phyloP scores from a whole-genome alignment of 2,113 vertebrate species.

The Brienomyrus brachyistius region DNA sequence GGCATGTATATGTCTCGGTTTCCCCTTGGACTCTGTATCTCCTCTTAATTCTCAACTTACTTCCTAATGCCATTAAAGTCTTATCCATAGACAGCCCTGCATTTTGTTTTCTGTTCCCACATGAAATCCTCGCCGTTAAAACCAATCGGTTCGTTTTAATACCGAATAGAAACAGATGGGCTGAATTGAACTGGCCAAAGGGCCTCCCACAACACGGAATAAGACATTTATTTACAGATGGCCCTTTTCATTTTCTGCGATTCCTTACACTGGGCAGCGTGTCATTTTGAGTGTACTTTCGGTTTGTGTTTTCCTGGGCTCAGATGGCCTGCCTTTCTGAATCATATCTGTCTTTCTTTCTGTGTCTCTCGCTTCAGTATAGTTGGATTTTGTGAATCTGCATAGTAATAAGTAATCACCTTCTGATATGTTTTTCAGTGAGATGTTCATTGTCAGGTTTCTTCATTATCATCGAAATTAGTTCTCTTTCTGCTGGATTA shows the following conservation, averaged over 20 bases:
- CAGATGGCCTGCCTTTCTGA: background rate
- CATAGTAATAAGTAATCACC: background rate
- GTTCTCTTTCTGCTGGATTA: background rate
- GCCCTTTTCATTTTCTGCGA: background rate
- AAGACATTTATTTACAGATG: background rate
- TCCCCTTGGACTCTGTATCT: background rate
- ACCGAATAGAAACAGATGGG: background rate
- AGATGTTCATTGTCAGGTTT: background rate
- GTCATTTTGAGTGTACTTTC: background rate
- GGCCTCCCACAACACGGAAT: background rate
- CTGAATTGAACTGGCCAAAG: background rate
- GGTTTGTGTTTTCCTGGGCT: background rate
- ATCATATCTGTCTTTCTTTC: background rate
- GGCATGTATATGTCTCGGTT: background rate
- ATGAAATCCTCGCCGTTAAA: background rate
- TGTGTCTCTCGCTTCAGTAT: background rate
- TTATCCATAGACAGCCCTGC: background rate
- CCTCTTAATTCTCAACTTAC: background rate
- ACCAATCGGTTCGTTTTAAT: background rate
- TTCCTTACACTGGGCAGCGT: background rate
- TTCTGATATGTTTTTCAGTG: background rate
- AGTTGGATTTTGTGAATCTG: background rate
- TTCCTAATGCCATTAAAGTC: background rate
- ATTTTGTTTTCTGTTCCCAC: background rate
- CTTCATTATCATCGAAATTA: background rate